Percentiles rank a stretch among this genome's conserved stretches.
These are phyloP conservation scores for Platichthys flesus DNA, from an alignment of 2,113 vertebrate genomes.

Conservation along the genomic window DNA sequence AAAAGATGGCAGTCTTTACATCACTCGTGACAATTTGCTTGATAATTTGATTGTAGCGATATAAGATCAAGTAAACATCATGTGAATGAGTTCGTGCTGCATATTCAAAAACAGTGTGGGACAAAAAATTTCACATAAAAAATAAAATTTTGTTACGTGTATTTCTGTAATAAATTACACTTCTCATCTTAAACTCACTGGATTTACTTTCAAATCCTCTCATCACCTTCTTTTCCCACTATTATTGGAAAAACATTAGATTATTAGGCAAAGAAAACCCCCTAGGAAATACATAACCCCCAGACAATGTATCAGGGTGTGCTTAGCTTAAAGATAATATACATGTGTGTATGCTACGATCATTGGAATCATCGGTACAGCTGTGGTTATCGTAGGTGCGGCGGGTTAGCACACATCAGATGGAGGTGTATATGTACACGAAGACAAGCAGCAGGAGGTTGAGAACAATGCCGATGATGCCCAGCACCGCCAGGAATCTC, in stretches of 20 bases:
- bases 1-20: slow-evolving; percentile 17
- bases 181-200: no score
- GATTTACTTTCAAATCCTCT: neutral
- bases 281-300: neutral
- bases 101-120: neutral
- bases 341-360: neutral
- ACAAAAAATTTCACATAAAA: slow-evolving; percentile 5
- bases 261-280: neutral
- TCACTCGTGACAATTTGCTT: neutral
- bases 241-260: neutral
- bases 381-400: neutral
- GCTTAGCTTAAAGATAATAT: slow-evolving; percentile 17
- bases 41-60: slow-evolving; percentile 20
- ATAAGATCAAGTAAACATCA: slow-evolving; percentile 31
- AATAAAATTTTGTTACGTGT: neutral
- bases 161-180: slow-evolving; percentile 1
- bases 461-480: slow-evolving; percentile 72
- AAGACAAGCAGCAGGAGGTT: slow-evolving; percentile 76
- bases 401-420: slow-evolving; percentile 35
- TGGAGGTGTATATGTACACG: slow-evolving; percentile 75
- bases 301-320: neutral
- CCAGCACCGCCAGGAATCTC: slow-evolving; percentile 77
- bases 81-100: neutral
- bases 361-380: neutral
- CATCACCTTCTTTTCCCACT: neutral